Conservation (phyloP, 2,113 vertebrate species). For the Pomatorhinus ruficollis region DNA sequence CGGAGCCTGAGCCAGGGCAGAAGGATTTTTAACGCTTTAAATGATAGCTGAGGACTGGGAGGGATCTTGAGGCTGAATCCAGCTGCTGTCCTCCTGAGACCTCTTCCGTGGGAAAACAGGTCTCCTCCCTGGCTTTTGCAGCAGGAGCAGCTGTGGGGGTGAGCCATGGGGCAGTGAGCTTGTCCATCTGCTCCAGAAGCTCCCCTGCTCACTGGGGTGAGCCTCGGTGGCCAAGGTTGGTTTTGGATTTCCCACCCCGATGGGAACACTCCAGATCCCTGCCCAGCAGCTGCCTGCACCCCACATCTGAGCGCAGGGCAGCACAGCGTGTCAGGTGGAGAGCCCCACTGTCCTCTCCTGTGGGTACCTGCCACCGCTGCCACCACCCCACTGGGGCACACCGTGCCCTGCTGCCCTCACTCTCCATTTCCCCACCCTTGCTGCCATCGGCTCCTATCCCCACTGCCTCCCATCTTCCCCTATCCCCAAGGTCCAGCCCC, state of each 20-base stretch:
- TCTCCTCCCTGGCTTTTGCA: background rate
- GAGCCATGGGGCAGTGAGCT: background rate
- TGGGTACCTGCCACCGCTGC: rapidly evolving
- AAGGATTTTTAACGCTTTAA: conserved; percentile 17
- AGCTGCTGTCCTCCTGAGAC: background rate
- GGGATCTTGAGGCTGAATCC: background rate
- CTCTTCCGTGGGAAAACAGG: background rate
- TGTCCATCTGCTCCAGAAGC: rapidly evolving
- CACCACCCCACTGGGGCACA: rapidly evolving
- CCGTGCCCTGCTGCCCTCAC: background rate
- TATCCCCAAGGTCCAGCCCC: background rate
- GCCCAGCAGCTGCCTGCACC: background rate
- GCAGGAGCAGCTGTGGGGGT: background rate
- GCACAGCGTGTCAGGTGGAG: rapidly evolving
- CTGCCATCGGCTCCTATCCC: rapidly evolving
- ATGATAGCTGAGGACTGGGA: background rate
- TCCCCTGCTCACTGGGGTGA: background rate
- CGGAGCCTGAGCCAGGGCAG: background rate
- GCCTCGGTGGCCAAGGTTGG: rapidly evolving
- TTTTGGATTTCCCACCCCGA: background rate
- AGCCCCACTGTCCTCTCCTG: background rate
- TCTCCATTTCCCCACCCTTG: background rate
- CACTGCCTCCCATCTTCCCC: background rate
- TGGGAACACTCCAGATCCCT: background rate
- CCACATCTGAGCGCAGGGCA: rapidly evolving